Evolutionary conservation across 2,113 vertebrate species (phyloP).

Genomic region (Gallinago paraguaiae): DNA sequence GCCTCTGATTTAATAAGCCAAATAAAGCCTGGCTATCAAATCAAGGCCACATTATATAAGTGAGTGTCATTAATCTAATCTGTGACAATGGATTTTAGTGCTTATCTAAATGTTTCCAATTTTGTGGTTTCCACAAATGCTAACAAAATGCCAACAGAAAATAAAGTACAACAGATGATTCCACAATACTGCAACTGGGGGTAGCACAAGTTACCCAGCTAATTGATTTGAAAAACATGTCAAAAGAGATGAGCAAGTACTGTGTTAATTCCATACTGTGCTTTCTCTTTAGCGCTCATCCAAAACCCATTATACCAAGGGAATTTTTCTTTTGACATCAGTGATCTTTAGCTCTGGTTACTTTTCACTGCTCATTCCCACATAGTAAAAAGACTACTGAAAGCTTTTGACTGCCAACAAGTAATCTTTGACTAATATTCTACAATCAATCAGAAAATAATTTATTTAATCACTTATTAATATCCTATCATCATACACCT

Average conservation of each 20-base stretch:
- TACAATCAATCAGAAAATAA: background rate
- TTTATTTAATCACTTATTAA: background rate
- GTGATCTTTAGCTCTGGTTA: background rate
- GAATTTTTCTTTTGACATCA: background rate
- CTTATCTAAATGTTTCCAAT: background rate
- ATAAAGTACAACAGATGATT: background rate
- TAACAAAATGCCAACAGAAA: slow-evolving; percentile 21
- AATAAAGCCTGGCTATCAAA: slow-evolving; percentile 17
- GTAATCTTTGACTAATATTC: background rate
- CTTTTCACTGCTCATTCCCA: background rate
- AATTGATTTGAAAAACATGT: background rate
- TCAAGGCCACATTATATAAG: background rate
- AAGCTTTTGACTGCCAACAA: background rate
- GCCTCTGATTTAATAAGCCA: background rate
- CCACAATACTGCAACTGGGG: background rate
- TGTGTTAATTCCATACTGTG: background rate
- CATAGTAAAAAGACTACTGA: background rate
- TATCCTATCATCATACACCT: background rate
- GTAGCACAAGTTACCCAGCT: background rate
- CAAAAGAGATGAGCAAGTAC: background rate
- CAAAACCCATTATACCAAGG: background rate
- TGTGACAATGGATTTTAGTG: background rate
- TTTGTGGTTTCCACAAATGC: background rate
- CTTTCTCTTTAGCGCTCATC: background rate
- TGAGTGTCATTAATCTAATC: slow-evolving; percentile 1